Percentiles rank a stretch among this genome's conserved stretches.
Conservation (phyloP, 2,888 invertebrate genomes). For the Metacarcinus magister region DNA sequence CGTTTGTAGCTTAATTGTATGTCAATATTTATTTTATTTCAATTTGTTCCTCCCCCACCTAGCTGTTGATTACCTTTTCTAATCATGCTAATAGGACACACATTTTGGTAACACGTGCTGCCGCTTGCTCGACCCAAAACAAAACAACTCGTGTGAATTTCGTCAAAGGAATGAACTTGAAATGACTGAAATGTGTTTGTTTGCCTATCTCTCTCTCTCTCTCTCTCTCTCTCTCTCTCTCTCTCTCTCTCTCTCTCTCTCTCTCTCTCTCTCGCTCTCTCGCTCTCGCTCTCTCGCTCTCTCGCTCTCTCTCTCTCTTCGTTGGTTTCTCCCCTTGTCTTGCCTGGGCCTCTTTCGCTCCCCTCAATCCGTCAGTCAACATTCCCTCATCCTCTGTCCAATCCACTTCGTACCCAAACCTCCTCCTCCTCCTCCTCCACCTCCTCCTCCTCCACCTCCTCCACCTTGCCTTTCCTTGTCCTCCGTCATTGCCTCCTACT, state of each 20-base stretch:
- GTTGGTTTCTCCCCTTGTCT: not conserved
- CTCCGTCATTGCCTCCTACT: not conserved
- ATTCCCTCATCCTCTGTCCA: slow-evolving; percentile 46
- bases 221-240: not conserved
- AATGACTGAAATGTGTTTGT: not conserved
- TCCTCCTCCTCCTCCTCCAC: not conserved
- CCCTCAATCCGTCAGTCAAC: slow-evolving; percentile 18
- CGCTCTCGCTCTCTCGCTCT: not conserved
- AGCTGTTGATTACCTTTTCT: not conserved
- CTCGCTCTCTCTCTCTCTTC: not conserved
- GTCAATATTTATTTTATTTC: not conserved
- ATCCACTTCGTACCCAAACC: slow-evolving; percentile 43
- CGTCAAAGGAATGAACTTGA: not conserved
- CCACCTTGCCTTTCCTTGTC: not conserved
- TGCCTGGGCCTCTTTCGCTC: not conserved
- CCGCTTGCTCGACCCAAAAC: not conserved
- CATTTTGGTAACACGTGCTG: not conserved
- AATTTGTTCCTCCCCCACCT: not conserved
- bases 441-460: slow-evolving; percentile 11
- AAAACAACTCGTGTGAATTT: not conserved
- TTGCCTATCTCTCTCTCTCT: not conserved
- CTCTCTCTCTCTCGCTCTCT: not conserved
- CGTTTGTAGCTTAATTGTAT: not conserved
- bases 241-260: not conserved
- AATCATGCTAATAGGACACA: not conserved